Evolutionary conservation across 2,888 invertebrate species (phyloP), one percentile per base, ranked within the genome.

Genomic region (Gryllus longicercus): DNA sequence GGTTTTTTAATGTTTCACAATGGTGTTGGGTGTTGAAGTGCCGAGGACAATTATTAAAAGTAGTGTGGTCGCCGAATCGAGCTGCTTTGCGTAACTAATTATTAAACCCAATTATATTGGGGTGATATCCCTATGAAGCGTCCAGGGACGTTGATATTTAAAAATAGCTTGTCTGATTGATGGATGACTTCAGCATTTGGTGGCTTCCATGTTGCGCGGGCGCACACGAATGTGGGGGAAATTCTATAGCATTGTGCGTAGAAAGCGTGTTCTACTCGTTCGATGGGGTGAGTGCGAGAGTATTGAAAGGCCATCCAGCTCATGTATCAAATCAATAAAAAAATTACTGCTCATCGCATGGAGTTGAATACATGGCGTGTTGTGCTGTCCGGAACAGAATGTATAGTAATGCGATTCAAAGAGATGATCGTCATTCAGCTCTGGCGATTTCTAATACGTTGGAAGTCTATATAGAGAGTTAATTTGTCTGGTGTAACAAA

Each of bases 121-220:
- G 63, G 63, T n/a, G 63, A 63, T 63, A 63, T 63, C 63, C 63
- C 63, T n/a, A n/a, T n/a, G 63, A 63, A 63, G 16, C 63, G 63
- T 63, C 63, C 63, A 63, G 63, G 63, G 63, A 63, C 63, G 63
- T 63, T 63, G 63, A n/a, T 63, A 63, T 63, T 63, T 63, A 63
- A 63, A 63, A 63, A 63, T 63, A 63, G 63, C 63, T 63, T 63
- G 63, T 63, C 63, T 63, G 63, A 63, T 14, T 63, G 63, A 63
- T 63, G 63, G 63, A 63, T 63, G 63, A n/a, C 63, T 63, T 63
- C 11, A 63, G 63, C 63, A 63, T 63, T 63, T 63, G 63, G 16
- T 63, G 63, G 63, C 63, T 63, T 63, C 63, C 63, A 63, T 63
- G 63, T 63, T 63, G 14, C 63, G 63, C 63, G 14, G 63, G n/a